phyloP scores from a whole-genome alignment of 2,113 vertebrate species.

The Xenus cinereus region DNA sequence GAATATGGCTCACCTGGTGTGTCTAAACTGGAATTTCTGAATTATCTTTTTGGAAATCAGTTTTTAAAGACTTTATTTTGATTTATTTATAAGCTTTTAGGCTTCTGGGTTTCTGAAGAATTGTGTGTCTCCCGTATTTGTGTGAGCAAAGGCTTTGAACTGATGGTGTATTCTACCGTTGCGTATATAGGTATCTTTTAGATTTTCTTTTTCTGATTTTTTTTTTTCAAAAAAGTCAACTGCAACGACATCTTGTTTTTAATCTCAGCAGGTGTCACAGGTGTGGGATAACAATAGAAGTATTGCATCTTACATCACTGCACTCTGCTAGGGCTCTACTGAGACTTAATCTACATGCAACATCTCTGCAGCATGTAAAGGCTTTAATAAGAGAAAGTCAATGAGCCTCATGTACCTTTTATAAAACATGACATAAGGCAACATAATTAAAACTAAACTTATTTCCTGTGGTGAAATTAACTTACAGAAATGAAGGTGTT shows the following conservation, averaged over 20 bases:
- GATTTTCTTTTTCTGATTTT: background rate
- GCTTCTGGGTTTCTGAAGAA: background rate
- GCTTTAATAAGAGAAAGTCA: constrained; percentile 79
- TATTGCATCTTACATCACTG: constrained; percentile 44
- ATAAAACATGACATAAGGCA: constrained; percentile 82
- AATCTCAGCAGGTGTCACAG: constrained; percentile 29
- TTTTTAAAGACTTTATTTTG: background rate
- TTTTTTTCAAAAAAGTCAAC: background rate
- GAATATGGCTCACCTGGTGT: background rate
- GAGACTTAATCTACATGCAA: constrained; percentile 57
- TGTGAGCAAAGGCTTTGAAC: background rate
- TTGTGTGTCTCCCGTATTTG: accelerated
- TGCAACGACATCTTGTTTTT: background rate
- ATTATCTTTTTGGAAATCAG: background rate
- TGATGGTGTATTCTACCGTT: background rate
- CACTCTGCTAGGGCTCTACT: background rate
- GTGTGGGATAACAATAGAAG: constrained; percentile 34
- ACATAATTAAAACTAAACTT: constrained; percentile 85
- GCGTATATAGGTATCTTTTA: background rate
- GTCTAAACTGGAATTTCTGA: background rate
- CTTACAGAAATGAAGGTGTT: constrained; percentile 85
- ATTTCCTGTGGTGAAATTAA: constrained; percentile 83
- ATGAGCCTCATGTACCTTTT: constrained; percentile 75
- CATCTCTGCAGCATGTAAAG: constrained; percentile 44
- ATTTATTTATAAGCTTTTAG: background rate